Conservation (phyloP, 2,797 vertebrate species). For the Lycodopsis pacificus region DNA sequence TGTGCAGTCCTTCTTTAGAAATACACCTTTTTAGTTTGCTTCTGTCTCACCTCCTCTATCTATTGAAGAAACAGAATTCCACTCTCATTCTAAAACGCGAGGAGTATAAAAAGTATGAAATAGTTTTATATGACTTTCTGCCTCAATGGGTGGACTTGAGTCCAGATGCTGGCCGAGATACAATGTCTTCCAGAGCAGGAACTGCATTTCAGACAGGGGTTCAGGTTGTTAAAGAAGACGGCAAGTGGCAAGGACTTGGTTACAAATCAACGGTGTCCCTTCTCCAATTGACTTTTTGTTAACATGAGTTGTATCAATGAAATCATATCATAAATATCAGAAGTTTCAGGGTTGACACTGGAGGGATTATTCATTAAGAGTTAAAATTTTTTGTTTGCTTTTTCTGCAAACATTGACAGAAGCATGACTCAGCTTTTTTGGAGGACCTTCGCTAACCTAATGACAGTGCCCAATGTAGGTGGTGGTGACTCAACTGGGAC, state of each 20-base stretch:
- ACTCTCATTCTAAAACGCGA: neutral
- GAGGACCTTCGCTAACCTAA: slow-evolving; percentile 4
- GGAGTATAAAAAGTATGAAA: neutral
- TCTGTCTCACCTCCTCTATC: neutral
- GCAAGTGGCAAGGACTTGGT: neutral
- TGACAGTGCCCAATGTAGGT: slow-evolving; percentile 14
- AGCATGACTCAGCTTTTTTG: slow-evolving; percentile 31
- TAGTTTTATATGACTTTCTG: neutral
- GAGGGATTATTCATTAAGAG: neutral
- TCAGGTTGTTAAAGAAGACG: slow-evolving; percentile 2
- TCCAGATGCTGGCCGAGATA: neutral
- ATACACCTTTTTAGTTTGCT: neutral
- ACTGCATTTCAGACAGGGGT: neutral
- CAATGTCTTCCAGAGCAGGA: neutral
- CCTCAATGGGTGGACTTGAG: neutral
- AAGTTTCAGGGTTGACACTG: neutral
- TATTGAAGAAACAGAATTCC: neutral
- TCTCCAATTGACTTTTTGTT: no score
- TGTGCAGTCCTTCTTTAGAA: slow-evolving; percentile 29
- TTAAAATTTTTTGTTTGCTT: neutral
- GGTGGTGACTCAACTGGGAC: slow-evolving; percentile 44
- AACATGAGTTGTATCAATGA: neutral
- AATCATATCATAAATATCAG: neutral
- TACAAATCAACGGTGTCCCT: no score
- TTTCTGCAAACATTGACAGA: slow-evolving; percentile 13